Evolutionary conservation across 1,140 invertebrate genomes (phyloP).

Genomic region (Rhynchophorus ferrugineus): DNA sequence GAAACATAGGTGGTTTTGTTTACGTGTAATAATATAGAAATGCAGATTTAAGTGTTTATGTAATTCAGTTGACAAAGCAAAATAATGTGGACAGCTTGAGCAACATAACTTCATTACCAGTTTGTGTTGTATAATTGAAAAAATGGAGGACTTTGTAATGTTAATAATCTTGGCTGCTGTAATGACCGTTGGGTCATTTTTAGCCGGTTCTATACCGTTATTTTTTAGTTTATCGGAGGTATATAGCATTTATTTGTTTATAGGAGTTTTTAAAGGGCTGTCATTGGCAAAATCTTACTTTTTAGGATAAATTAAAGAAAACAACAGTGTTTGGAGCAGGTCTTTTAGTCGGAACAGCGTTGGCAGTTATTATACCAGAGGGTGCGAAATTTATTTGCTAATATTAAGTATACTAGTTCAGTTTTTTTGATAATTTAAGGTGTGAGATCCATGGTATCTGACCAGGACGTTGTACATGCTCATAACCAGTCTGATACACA

Average conservation of each 20-base stretch:
- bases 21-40: neutral
- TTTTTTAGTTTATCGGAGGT: constrained; percentile 92
- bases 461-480: constrained; percentile 12
- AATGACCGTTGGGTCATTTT: constrained; percentile 92
- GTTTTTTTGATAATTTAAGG: constrained; percentile 36
- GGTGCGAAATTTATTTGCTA: constrained; percentile 40
- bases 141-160: constrained; percentile 78
- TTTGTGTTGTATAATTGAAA: constrained; percentile 14
- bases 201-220: constrained; percentile 88
- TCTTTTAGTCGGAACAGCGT: constrained; percentile 92
- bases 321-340: constrained; percentile 95
- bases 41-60: neutral
- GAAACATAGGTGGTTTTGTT: neutral
- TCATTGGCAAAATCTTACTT: constrained; percentile 34
- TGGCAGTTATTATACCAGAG: constrained; percentile 98
- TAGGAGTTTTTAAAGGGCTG: neutral
- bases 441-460: constrained; percentile 64
- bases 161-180: constrained; percentile 74
- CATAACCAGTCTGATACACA: constrained; percentile 23
- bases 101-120: neutral
- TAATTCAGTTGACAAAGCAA: neutral
- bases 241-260: constrained; percentile 22
- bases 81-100: neutral
- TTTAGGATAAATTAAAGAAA: constrained; percentile 86
- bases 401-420: neutral